A percentile compares a stretch with the other conserved stretches of the same genome.
phyloP scores from a whole-genome alignment of 2,888 invertebrate species.

The Tiliacea citrago region DNA sequence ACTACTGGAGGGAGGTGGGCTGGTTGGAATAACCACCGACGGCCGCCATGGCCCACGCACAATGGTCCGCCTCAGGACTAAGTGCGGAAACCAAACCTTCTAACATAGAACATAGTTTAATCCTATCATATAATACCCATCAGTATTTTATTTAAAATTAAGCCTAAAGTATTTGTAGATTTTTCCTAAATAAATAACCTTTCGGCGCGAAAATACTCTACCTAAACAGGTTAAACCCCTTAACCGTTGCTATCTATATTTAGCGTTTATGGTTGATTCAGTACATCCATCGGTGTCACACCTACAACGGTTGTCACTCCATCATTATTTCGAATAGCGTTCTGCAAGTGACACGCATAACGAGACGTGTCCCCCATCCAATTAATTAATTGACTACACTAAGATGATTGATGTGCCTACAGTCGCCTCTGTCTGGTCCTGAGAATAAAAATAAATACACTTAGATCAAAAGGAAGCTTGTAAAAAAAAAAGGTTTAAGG shows the following conservation, averaged over 20 bases:
- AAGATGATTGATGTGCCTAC: conserved; percentile 49
- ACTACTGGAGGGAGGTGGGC: too few species aligned
- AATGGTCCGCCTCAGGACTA: too few species aligned
- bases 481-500: background rate
- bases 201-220: conserved; percentile 24
- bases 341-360: conserved; percentile 50
- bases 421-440: background rate
- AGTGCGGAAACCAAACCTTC: too few species aligned
- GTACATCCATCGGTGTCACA: conserved; percentile 30
- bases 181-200: conserved; percentile 45
- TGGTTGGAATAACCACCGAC: too few species aligned
- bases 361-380: conserved; percentile 29
- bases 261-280: conserved; percentile 26
- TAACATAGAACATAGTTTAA: too few species aligned
- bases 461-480: background rate
- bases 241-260: conserved; percentile 34
- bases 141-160: background rate
- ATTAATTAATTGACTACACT: conserved; percentile 58
- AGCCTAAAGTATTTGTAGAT: conserved; percentile 16
- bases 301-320: conserved; percentile 44
- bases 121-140: background rate
- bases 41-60: too few species aligned
- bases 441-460: background rate
- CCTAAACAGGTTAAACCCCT: conserved; percentile 16
- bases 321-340: conserved; percentile 48